phyloP scores from a whole-genome alignment of 2,888 invertebrate species.

The Euzophera pinguis region DNA sequence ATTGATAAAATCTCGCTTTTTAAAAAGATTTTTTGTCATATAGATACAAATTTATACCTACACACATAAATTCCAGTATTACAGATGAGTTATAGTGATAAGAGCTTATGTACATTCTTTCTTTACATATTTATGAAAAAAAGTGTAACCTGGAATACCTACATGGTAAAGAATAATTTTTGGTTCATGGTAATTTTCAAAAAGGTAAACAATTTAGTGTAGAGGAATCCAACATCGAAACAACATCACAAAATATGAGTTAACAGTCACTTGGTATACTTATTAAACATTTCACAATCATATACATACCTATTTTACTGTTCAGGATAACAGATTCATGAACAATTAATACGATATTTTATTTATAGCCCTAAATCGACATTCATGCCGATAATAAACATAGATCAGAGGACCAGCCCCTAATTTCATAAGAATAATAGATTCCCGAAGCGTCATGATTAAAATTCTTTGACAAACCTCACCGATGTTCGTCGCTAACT shows the following conservation, averaged over 20 bases:
- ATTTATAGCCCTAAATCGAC: constrained; percentile 23
- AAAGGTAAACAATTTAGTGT: too few species aligned
- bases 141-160: too few species aligned
- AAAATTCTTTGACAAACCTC: constrained; percentile 34
- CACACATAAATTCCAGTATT: too few species aligned
- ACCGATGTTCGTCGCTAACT: constrained; percentile 49
- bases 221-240: constrained; percentile 14
- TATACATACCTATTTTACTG: constrained; percentile 15
- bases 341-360: not conserved
- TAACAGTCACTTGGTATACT: constrained; percentile 20
- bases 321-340: constrained; percentile 15
- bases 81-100: too few species aligned
- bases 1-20: not conserved
- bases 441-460: constrained; percentile 37
- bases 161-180: too few species aligned
- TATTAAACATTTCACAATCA: constrained; percentile 20
- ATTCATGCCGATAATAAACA: constrained; percentile 31
- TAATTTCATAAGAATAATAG: constrained; percentile 53
- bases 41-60: too few species aligned
- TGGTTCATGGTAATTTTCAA: too few species aligned
- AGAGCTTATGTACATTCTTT: too few species aligned
- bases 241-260: constrained; percentile 25
- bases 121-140: too few species aligned
- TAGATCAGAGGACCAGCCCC: constrained; percentile 56
- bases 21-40: not conserved